Percentiles rank a stretch among this genome's conserved stretches.
phyloP scores from a whole-genome alignment of 2,888 invertebrate genomes.

The Cactoblastis cactorum region DNA sequence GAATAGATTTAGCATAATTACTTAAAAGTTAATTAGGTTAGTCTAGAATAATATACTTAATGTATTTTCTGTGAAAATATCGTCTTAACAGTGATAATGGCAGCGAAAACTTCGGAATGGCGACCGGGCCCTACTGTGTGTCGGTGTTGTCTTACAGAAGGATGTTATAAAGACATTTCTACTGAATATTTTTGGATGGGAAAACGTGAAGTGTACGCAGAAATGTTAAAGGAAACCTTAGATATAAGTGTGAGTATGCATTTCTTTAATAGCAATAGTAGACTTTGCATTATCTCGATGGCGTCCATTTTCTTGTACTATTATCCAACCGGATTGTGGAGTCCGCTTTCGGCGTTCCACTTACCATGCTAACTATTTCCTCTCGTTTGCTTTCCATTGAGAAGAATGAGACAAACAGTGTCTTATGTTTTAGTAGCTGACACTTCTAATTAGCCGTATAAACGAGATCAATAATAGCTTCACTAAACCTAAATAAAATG shows the following conservation, averaged over 20 bases:
- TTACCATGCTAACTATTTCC: background rate
- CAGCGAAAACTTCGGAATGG: conserved; percentile 59
- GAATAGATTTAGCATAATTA: conserved; percentile 18
- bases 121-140: conserved; percentile 68
- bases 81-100: conserved; percentile 49
- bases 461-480: conserved; percentile 35
- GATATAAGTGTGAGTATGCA: conserved; percentile 53
- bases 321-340: conserved; percentile 34
- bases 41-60: conserved; percentile 31
- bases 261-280: conserved; percentile 13
- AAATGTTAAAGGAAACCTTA: conserved; percentile 64
- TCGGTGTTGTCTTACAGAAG: conserved; percentile 66
- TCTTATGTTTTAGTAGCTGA: background rate
- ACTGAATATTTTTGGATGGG: conserved; percentile 77
- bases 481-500: background rate
- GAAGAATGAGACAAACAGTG: background rate
- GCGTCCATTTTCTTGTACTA: conserved; percentile 50
- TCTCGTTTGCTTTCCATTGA: background rate
- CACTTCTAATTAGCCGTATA: conserved; percentile 29
- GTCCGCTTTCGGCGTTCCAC: conserved; percentile 14
- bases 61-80: conserved; percentile 44
- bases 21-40: conserved; percentile 27
- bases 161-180: conserved; percentile 72
- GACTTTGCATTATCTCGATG: conserved; percentile 22
- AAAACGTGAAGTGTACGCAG: conserved; percentile 66